Percentiles rank a stretch among this genome's conserved stretches.
Evolutionary conservation across 2,797 vertebrate species (phyloP).

Genomic region (Poecilia wingei): DNA sequence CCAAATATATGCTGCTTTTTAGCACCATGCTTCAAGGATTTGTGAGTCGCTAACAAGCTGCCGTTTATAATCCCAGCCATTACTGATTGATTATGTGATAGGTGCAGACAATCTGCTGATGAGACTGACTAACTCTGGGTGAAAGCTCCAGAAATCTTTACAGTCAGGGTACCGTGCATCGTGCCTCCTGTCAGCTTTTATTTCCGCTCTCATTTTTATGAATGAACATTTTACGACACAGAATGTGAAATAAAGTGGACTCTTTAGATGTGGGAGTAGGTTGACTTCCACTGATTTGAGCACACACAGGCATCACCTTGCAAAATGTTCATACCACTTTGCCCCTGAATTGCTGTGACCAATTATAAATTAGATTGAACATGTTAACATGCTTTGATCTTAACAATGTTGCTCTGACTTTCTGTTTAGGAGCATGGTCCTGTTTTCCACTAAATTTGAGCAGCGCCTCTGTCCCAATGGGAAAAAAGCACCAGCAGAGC

Average conservation of each 20-base stretch:
- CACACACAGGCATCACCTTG: slow-evolving; percentile 5
- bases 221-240: slow-evolving; percentile 9
- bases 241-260: slow-evolving; percentile 26
- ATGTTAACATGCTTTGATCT: not conserved
- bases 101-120: not conserved
- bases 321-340: not conserved
- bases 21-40: slow-evolving; percentile 1
- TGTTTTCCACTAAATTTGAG: not conserved
- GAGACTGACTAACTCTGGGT: not conserved
- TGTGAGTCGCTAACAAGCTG: slow-evolving; percentile 16
- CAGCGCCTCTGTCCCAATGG: not conserved
- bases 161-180: not conserved
- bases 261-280: slow-evolving; percentile 36
- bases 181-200: slow-evolving; percentile 3
- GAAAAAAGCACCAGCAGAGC: not conserved
- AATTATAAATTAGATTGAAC: not conserved
- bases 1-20: not conserved
- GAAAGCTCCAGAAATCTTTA: not conserved
- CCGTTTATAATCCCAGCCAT: not conserved
- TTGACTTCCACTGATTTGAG: slow-evolving; percentile 41
- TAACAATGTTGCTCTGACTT: not conserved
- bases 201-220: slow-evolving; percentile 9
- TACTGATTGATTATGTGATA: not conserved
- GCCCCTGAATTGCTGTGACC: not conserved
- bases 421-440: not conserved